Evolutionary conservation across 1,140 invertebrate species (phyloP).

Genomic region (honey bee (Apis mellifera)): DNA sequence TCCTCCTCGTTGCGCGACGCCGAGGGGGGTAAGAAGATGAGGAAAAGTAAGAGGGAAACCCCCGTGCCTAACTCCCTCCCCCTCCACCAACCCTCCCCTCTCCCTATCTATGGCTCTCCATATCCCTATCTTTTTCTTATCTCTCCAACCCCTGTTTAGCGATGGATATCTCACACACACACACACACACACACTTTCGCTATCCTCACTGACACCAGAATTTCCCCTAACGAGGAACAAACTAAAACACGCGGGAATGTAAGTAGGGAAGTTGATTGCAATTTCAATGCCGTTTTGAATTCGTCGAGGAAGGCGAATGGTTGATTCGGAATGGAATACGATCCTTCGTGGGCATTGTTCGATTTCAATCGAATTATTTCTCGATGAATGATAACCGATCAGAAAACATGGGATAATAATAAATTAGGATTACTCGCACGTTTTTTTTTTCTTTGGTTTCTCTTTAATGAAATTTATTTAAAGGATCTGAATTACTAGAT

Average conservation of each 20-base stretch:
- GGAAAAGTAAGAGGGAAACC: slow-evolving; percentile 26
- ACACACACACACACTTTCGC: neutral
- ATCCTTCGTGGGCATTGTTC: no score
- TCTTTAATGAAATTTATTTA: no score
- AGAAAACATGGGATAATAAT: no score
- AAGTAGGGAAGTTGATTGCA: neutral
- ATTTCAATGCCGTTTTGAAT: neutral
- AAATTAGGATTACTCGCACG: no score
- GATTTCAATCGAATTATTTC: no score
- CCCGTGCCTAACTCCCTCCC: neutral
- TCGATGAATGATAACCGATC: no score
- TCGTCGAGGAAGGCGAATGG: neutral
- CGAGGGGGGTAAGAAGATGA: slow-evolving; percentile 27
- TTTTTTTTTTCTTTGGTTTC: no score
- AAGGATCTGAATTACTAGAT: no score
- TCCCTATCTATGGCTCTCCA: slow-evolving; percentile 20
- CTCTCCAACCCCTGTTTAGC: neutral
- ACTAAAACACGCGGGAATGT: neutral
- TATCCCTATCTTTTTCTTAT: slow-evolving; percentile 48
- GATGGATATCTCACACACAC: slow-evolving; percentile 6
- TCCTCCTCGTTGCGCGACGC: slow-evolving; percentile 38
- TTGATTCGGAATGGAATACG: no score
- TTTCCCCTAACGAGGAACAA: neutral
- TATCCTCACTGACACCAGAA: neutral
- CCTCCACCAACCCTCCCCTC: no score